Evolutionary conservation across 2,113 vertebrate species (phyloP).

Genomic region (Thymallus thymallus): DNA sequence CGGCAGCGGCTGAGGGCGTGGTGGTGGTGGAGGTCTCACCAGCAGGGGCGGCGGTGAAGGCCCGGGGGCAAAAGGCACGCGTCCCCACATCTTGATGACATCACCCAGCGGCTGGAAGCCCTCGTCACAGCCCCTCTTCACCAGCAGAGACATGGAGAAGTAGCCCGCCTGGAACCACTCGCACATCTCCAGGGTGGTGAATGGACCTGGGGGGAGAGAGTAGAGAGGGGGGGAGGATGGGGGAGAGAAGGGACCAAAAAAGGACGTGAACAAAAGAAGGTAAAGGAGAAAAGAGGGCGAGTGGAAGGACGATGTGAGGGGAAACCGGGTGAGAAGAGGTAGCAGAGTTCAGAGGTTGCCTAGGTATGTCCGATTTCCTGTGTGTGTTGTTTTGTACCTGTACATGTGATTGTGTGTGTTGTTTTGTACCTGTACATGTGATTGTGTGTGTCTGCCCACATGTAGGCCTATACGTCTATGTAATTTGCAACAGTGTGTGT

Average conservation of each 20-base stretch:
- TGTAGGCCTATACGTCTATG: too few species aligned
- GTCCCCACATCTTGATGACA: conserved; percentile 96
- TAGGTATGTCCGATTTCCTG: neutral
- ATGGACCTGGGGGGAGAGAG: conserved; percentile 74
- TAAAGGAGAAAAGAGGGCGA: too few species aligned
- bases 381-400: conserved; percentile 1
- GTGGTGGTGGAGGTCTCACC: conserved; percentile 76
- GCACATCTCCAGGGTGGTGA: conserved; percentile 90
- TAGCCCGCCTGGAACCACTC: conserved; percentile 96
- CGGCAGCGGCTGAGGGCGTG: conserved; percentile 76
- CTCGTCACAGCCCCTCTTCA: conserved; percentile 91
- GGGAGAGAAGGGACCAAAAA: too few species aligned
- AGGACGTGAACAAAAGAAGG: neutral
- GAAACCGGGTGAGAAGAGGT: too few species aligned
- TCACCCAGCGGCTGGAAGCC: conserved; percentile 91
- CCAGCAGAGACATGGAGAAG: conserved; percentile 89
- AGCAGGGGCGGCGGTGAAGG: conserved; percentile 89
- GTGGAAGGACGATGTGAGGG: too few species aligned
- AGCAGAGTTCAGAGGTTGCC: too few species aligned
- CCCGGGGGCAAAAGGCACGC: conserved; percentile 88
- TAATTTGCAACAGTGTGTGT: neutral
- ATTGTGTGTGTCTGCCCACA: too few species aligned
- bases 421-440: conserved; percentile 6
- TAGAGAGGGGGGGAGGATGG: conserved; percentile 6
- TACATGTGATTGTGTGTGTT: neutral